Percentiles rank a stretch among this genome's conserved stretches.
Conservation (phyloP, 2,113 vertebrate genomes). For the Petaurus breviceps region DNA sequence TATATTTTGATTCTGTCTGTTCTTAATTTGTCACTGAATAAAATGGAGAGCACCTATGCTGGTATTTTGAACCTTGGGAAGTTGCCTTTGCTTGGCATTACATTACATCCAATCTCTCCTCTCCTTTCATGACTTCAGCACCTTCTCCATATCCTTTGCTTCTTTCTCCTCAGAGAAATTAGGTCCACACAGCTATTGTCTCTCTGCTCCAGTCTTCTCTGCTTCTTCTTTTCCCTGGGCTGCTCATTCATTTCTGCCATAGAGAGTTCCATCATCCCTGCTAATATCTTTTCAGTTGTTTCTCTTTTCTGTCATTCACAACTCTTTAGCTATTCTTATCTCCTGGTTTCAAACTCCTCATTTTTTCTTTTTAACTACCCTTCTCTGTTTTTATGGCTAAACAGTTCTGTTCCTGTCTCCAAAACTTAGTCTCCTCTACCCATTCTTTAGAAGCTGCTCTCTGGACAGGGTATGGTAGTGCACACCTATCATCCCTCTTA, state of each 20-base stretch:
- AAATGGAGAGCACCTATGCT: too few species aligned
- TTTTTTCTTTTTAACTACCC: background rate
- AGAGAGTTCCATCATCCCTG: background rate
- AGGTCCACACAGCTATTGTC: background rate
- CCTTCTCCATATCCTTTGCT: background rate
- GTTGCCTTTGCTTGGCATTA: too few species aligned
- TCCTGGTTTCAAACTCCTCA: background rate
- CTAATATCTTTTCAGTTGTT: background rate
- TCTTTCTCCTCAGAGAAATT: background rate
- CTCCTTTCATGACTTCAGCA: background rate
- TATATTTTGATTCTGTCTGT: too few species aligned
- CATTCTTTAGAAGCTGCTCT: background rate
- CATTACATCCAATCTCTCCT: background rate
- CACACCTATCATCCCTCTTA: background rate
- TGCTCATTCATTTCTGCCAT: background rate
- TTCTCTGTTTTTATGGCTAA: background rate
- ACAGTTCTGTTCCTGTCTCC: background rate
- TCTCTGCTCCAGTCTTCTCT: background rate
- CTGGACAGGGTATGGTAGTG: background rate
- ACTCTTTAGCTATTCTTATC: background rate
- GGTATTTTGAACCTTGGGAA: too few species aligned
- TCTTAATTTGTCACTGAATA: too few species aligned
- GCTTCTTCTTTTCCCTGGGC: background rate
- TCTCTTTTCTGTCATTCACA: background rate
- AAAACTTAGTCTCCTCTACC: background rate